Evolutionary conservation across 2,888 invertebrate species (phyloP).

Genomic region (Sepioteuthis lessoniana): DNA sequence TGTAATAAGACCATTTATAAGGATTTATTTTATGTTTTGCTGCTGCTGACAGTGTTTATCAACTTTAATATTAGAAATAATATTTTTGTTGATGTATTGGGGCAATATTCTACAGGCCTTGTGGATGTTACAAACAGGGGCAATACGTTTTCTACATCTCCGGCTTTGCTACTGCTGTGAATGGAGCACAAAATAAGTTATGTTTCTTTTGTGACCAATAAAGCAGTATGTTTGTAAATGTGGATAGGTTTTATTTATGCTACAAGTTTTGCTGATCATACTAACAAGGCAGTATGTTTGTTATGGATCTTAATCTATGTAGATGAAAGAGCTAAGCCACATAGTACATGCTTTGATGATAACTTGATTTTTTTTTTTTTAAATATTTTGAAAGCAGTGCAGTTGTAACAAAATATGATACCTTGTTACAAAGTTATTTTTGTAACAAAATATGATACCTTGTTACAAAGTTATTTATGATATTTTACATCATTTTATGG

Average conservation of each 20-base stretch:
- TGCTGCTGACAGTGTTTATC: too few species aligned
- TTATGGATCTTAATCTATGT: background rate
- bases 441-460: too few species aligned
- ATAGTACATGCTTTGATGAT: background rate
- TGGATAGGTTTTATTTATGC: background rate
- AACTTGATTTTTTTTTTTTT: too few species aligned
- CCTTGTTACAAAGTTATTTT: too few species aligned
- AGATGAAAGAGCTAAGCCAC: background rate
- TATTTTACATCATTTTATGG: too few species aligned
- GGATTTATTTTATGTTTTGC: too few species aligned
- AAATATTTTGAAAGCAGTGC: background rate
- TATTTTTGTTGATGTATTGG: background rate
- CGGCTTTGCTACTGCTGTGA: background rate
- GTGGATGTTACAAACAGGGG: background rate
- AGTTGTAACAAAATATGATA: background rate
- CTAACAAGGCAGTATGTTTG: background rate
- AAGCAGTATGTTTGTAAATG: background rate
- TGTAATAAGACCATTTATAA: too few species aligned
- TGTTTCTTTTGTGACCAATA: background rate
- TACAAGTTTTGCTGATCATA: background rate
- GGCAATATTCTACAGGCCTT: background rate
- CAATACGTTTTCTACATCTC: background rate
- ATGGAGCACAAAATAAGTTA: background rate
- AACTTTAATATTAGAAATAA: background rate
- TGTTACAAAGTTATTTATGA: too few species aligned